phyloP scores from a whole-genome alignment of 92 coral and sea anemone species.

The Umimayanthus kanabou region DNA sequence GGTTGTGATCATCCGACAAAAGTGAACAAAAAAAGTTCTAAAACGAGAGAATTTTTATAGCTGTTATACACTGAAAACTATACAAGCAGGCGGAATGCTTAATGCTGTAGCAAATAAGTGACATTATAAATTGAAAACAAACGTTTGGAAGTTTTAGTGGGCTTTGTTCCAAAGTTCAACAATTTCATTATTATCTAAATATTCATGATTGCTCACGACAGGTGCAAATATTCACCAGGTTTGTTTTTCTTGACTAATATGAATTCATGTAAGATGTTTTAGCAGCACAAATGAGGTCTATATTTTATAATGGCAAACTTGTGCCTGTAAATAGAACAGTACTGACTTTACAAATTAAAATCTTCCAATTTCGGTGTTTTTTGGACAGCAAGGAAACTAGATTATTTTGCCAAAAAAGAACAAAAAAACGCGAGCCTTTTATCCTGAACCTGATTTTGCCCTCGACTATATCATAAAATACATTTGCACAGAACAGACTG shows the following conservation, averaged over 20 bases:
- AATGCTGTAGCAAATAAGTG: neutral
- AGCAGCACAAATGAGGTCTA: neutral
- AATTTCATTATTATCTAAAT: neutral
- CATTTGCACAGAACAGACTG: neutral
- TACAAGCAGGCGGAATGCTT: too few relatives aligned
- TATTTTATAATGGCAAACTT: neutral
- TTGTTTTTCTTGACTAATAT: conserved; percentile 2
- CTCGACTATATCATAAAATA: neutral
- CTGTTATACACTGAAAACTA: too few relatives aligned
- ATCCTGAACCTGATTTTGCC: neutral
- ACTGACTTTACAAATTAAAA: neutral
- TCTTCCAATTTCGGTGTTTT: neutral
- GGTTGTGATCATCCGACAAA: neutral
- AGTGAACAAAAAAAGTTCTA: neutral
- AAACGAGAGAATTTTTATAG: neutral
- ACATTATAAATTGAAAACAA: neutral
- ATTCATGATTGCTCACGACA: neutral
- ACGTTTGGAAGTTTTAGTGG: neutral
- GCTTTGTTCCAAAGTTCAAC: neutral
- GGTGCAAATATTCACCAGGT: neutral
- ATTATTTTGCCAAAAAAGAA: too few relatives aligned
- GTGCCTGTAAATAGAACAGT: neutral
- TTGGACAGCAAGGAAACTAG: neutral
- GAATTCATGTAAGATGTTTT: neutral
- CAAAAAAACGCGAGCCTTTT: too few relatives aligned